phyloP scores from a whole-genome alignment of 2,797 vertebrate species.

The Hydrolagus colliei region DNA sequence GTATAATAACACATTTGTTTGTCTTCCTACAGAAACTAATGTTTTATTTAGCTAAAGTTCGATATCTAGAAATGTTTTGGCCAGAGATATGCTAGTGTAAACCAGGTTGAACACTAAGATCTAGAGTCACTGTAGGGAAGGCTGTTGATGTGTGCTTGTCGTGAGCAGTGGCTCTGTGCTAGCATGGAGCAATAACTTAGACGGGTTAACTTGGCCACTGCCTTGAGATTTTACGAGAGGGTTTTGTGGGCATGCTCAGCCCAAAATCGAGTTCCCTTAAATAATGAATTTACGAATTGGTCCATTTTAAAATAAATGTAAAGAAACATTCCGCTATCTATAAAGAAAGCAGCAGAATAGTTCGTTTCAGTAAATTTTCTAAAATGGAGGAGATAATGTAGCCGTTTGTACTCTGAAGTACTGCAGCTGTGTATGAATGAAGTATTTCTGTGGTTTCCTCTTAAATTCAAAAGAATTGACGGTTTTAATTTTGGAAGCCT shows the following conservation, averaged over 20 bases:
- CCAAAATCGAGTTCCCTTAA: slow-evolving; percentile 7
- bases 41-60: not conserved
- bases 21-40: not conserved
- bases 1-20: not conserved
- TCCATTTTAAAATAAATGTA: not conserved
- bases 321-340: not conserved
- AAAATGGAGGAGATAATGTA: not conserved
- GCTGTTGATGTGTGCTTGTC: not conserved
- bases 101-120: not conserved
- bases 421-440: not conserved
- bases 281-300: not conserved
- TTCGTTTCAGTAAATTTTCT: not conserved
- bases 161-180: not conserved
- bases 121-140: not conserved
- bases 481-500: not conserved
- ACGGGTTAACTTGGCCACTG: not conserved
- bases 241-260: no score
- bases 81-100: not conserved
- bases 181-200: not conserved
- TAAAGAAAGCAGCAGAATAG: not conserved
- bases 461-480: not conserved
- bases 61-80: not conserved
- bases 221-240: not conserved
- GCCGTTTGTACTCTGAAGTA: not conserved
- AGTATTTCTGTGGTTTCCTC: not conserved